Conservation (phyloP, 1,140 invertebrate species). For the Penaeus japonicus region DNA sequence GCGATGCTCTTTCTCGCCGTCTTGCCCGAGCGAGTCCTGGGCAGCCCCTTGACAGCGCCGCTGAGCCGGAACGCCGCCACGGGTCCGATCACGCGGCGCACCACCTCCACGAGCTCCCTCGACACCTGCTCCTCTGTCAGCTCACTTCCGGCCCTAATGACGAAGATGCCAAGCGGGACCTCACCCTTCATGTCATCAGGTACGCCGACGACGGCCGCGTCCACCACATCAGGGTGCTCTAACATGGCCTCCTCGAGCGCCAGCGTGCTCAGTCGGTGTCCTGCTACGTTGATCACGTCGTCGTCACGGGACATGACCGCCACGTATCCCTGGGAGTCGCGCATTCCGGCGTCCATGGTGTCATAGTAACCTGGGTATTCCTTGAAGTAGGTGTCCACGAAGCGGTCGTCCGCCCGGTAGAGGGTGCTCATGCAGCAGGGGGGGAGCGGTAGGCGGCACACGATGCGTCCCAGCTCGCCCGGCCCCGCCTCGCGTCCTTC, state of each 20-base stretch:
- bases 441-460: constrained; percentile 84
- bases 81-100: constrained; percentile 84
- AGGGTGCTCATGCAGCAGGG: constrained; percentile 86
- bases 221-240: constrained; percentile 80
- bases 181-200: constrained; percentile 89
- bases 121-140: constrained; percentile 74
- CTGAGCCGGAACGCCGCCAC: constrained; percentile 86
- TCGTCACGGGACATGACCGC: constrained; percentile 89
- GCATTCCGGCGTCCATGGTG: constrained; percentile 92
- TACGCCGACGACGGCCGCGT: constrained; percentile 87
- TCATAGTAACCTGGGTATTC: constrained; percentile 91
- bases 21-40: constrained; percentile 81
- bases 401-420: constrained; percentile 83
- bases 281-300: constrained; percentile 96
- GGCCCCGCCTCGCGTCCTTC: constrained; percentile 74
- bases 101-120: constrained; percentile 65
- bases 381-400: constrained; percentile 81
- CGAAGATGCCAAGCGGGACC: constrained; percentile 85
- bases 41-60: constrained; percentile 78
- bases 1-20: constrained; percentile 85
- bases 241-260: constrained; percentile 89
- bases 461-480: constrained; percentile 83
- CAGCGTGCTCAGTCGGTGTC: constrained; percentile 86
- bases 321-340: constrained; percentile 83
- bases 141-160: constrained; percentile 72